phyloP scores from a whole-genome alignment of 1,140 invertebrate species.

The Diorhabda elongata region DNA sequence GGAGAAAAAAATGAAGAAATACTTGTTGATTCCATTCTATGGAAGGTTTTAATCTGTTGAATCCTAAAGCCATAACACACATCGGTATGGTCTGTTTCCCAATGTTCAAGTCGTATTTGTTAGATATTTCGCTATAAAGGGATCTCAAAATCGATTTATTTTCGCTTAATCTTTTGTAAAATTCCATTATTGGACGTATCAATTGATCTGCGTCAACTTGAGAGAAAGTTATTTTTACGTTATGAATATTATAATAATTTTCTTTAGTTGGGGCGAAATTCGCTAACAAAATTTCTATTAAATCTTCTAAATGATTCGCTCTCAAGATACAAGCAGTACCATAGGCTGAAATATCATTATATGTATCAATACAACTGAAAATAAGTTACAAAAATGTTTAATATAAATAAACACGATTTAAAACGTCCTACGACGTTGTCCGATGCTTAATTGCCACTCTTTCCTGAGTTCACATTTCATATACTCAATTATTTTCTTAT shows the following conservation, averaged over 20 bases:
- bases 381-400: background rate
- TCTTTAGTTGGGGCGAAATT: slow-evolving; percentile 35
- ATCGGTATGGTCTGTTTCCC: slow-evolving; percentile 43
- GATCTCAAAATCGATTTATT: slow-evolving; percentile 38
- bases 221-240: slow-evolving; percentile 31
- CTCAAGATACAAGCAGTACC: slow-evolving; percentile 40
- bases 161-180: slow-evolving; percentile 33
- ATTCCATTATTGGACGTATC: slow-evolving; percentile 32
- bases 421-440: too few relatives aligned
- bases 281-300: slow-evolving; percentile 29
- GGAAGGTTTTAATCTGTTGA: slow-evolving; percentile 36
- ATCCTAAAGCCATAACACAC: slow-evolving; percentile 35
- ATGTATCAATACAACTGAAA: too few relatives aligned
- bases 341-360: slow-evolving; percentile 22
- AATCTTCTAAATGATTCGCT: slow-evolving; percentile 27
- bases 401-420: too few relatives aligned
- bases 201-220: slow-evolving; percentile 29
- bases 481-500: too few relatives aligned
- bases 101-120: slow-evolving; percentile 35
- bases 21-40: slow-evolving; percentile 34
- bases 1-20: background rate
- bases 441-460: too few relatives aligned
- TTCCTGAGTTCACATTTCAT: too few relatives aligned
- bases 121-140: slow-evolving; percentile 26
- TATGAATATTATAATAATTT: slow-evolving; percentile 38